These are phyloP conservation scores for Conomelus anceps DNA, from an alignment of 2,888 invertebrate species.

Conservation along the genomic window DNA sequence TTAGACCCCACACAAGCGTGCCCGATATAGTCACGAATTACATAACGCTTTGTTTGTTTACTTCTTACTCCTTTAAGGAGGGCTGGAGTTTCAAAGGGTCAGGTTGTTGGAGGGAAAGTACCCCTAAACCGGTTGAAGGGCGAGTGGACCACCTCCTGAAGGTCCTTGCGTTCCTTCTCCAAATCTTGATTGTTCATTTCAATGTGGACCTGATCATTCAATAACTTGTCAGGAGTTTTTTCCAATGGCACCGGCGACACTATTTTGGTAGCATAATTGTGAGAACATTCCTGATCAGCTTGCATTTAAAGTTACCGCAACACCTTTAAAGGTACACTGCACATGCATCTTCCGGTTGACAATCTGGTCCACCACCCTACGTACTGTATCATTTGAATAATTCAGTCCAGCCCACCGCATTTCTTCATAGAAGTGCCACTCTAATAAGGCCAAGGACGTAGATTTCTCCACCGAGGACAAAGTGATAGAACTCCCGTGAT, in stretches of 20 bases:
- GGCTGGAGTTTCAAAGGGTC: neutral
- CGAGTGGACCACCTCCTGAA: neutral
- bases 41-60: neutral
- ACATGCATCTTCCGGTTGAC: neutral
- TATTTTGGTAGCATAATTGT: neutral
- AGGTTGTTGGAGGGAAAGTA: neutral
- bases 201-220: neutral
- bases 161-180: neutral
- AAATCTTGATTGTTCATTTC: neutral
- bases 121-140: neutral
- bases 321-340: neutral
- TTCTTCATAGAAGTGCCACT: neutral
- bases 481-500: neutral
- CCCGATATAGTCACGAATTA: neutral
- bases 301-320: neutral
- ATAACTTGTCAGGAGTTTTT: neutral
- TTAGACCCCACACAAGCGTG: neutral
- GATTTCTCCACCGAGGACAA: too few relatives aligned
- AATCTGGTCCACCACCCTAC: neutral
- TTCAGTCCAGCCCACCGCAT: neutral
- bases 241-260: neutral
- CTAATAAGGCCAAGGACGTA: neutral
- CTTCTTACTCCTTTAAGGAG: neutral
- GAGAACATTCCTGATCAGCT: neutral
- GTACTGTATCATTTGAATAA: neutral